phyloP scores from a whole-genome alignment of 2,888 invertebrate species.

The Spodoptera exigua region DNA sequence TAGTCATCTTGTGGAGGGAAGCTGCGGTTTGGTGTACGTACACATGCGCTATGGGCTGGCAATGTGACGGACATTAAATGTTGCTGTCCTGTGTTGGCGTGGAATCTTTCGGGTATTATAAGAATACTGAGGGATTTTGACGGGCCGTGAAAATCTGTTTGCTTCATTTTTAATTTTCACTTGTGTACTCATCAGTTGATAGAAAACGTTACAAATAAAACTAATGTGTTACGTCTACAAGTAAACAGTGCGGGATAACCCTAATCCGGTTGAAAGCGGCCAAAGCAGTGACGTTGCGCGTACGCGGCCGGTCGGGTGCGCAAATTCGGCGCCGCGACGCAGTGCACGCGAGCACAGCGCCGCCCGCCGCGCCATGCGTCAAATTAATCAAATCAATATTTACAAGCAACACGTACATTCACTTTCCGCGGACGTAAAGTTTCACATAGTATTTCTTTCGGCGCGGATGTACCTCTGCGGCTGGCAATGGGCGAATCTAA shows the following conservation, averaged over 20 bases:
- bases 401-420: constrained; percentile 49
- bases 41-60: constrained; percentile 6
- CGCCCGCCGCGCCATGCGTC: constrained; percentile 16
- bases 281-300: constrained; percentile 10
- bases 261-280: constrained; percentile 33
- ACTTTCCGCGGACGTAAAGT: constrained; percentile 45
- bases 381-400: constrained; percentile 53
- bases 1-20: constrained; percentile 44
- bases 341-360: constrained; percentile 12
- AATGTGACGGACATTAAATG: constrained; percentile 7
- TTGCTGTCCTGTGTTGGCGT: neutral
- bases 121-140: neutral
- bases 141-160: neutral
- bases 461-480: constrained; percentile 80
- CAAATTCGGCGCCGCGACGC: constrained; percentile 12
- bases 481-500: constrained; percentile 85
- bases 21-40: constrained; percentile 28
- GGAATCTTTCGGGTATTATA: neutral
- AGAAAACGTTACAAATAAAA: constrained; percentile 3
- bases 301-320: constrained; percentile 31
- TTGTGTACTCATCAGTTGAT: neutral
- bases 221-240: constrained; percentile 18
- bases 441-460: constrained; percentile 74
- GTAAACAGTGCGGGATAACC: constrained; percentile 22
- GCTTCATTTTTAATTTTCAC: neutral